Base-by-base conservation (phyloP, 1,140 invertebrate species). In the Euura lappo region DNA sequence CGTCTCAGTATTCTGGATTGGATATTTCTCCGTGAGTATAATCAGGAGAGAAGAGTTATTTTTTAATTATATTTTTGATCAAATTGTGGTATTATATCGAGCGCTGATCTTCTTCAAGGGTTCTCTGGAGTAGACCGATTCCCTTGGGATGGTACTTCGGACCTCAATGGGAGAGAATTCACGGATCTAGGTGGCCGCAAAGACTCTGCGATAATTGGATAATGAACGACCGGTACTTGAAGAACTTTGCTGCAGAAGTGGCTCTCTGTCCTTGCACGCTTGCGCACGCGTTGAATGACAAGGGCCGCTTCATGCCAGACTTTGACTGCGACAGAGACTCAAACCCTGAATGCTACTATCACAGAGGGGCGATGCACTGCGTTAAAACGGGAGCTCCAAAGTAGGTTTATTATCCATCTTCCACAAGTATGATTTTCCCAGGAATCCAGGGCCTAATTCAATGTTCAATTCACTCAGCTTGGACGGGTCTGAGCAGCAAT, bases 401-500 rank as follows among this genome's bases (percentile, higher is more conserved):
- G 97, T 98, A 90, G 90, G 89, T 81, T 60, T 11, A 60, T 60
- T n/a, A 60, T 60, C 51, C 28, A 28, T 28, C 28, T 28, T 28
- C 28, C 28, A 28, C 28, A 28, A 28, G 28, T 28, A 70, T 60
- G 45, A 67, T 71, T n/a, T 64, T 64, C 47, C 47, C 6, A 69
- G 45, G 69, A 10, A 45, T 10, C 8, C 5, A 6, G 8, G 43
- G n/a, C 44, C 2, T 70, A 43, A 45, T 70, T 8, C 7, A 71
- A 28, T 28, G 28, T 28, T 28, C 28, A 28, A 28, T 28, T 28
- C 28, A 77, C 83, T 45, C 79, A 96, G 95, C 76, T 84, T 92
- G 67, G 94, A 96, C 80, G 97, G 97, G 67, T 94, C 96, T 2
- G 97, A 97, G 71, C 98, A 99, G 82, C 97, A 98, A 81, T 99